A percentile compares a stretch with the other conserved stretches of the same genome.
Evolutionary conservation across 2,797 vertebrate species (phyloP).

Genomic region (Octomys mimax): DNA sequence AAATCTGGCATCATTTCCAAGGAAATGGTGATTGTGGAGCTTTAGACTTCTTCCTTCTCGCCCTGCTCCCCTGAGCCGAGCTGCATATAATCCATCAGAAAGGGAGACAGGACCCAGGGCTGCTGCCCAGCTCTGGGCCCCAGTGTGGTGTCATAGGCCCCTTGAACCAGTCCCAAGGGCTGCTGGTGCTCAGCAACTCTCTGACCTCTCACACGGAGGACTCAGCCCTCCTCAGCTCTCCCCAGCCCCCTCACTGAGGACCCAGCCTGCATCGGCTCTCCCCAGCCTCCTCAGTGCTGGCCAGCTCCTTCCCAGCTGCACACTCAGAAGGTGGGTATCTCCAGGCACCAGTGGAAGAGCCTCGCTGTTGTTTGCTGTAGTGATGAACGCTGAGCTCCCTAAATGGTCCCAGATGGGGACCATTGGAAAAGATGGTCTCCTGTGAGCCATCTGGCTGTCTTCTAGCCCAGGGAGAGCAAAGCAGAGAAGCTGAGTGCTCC

Average conservation of each 20-base stretch:
- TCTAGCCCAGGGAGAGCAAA: neutral
- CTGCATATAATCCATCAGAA: neutral
- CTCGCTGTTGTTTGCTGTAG: too few species aligned
- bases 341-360: neutral
- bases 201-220: neutral
- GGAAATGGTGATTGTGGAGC: neutral
- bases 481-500: rapidly evolving
- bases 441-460: neutral
- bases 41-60: neutral
- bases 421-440: neutral
- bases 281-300: neutral
- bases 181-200: neutral
- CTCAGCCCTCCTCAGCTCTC: neutral
- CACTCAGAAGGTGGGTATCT: neutral
- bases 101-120: neutral
- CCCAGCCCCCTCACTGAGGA: neutral
- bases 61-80: rapidly evolving
- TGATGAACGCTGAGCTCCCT: neutral
- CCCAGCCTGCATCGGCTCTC: too few species aligned
- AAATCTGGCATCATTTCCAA: neutral
- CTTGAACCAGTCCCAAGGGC: neutral
- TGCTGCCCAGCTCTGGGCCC: neutral
- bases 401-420: neutral
- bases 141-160: neutral
- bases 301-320: neutral